Conservation (phyloP, 2,888 invertebrate genomes). For the Philhelius pedissequus region DNA sequence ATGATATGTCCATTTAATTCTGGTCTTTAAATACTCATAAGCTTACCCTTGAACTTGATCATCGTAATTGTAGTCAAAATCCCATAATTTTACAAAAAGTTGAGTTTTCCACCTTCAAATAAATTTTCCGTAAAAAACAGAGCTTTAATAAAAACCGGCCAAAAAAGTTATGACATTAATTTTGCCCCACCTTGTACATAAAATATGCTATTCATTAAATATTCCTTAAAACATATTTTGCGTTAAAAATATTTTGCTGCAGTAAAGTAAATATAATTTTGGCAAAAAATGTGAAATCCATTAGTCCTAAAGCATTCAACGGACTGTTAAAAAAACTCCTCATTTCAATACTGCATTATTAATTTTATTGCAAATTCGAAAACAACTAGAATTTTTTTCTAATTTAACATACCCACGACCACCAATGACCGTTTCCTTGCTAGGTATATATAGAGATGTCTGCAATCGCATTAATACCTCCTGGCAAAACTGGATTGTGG, state of each 20-base stretch:
- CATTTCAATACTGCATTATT: conserved; percentile 22
- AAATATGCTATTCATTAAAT: not conserved
- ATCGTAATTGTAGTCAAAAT: too few relatives aligned
- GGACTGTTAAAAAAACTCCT: not conserved
- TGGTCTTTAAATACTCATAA: too few relatives aligned
- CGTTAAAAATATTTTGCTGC: not conserved
- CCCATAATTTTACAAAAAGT: too few relatives aligned
- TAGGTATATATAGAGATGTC: too few relatives aligned
- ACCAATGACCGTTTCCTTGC: not conserved
- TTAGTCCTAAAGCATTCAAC: not conserved
- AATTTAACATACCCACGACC: not conserved
- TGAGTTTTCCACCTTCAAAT: too few relatives aligned
- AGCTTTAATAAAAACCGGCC: too few relatives aligned
- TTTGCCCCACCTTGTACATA: not conserved
- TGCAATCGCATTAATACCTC: not conserved
- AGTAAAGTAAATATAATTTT: not conserved
- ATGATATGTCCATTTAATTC: too few relatives aligned
- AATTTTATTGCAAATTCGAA: conserved; percentile 18
- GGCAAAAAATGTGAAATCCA: not conserved
- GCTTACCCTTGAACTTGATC: too few relatives aligned
- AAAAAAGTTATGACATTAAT: too few relatives aligned
- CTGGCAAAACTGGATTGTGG: conserved; percentile 31
- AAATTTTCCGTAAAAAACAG: too few relatives aligned
- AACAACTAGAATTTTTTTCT: not conserved
- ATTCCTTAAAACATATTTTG: not conserved